Evolutionary conservation across 2,113 vertebrate genomes (phyloP).

Genomic region (Pyrgilauda ruficollis): DNA sequence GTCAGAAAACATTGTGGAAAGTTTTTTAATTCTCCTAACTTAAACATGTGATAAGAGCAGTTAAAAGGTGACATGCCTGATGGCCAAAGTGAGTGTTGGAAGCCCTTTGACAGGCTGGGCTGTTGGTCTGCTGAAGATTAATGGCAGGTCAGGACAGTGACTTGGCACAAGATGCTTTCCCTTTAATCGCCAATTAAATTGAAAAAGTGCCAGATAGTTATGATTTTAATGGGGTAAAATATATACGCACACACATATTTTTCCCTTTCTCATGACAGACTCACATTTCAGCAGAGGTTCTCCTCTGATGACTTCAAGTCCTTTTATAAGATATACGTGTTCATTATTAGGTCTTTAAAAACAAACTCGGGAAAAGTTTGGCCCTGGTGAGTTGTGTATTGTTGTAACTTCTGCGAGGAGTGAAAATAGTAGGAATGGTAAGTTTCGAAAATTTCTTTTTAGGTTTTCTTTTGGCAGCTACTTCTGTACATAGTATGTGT

Average conservation of each 20-base stretch:
- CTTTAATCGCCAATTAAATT: neutral
- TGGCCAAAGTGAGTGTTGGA: no score
- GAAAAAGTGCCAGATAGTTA: neutral
- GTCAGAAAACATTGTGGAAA: neutral
- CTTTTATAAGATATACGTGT: neutral
- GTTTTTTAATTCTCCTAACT: neutral
- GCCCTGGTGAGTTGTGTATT: neutral
- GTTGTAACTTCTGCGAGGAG: neutral
- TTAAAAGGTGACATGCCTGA: neutral
- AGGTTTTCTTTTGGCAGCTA: neutral
- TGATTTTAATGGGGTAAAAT: neutral
- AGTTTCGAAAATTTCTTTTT: neutral
- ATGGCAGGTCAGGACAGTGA: neutral
- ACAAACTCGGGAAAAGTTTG: neutral
- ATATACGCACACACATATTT: neutral
- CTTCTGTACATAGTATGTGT: neutral
- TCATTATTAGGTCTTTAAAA: neutral
- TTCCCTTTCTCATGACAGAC: neutral
- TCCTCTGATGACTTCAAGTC: neutral
- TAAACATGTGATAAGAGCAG: accelerated
- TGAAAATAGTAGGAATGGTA: neutral
- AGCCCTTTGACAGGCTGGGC: neutral
- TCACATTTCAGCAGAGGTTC: neutral
- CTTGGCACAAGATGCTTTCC: neutral
- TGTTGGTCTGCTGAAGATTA: neutral